Evolutionary conservation across 2,888 invertebrate species (phyloP), one percentile per base, ranked within the genome.

Genomic region (Dermolepida albohirtum): DNA sequence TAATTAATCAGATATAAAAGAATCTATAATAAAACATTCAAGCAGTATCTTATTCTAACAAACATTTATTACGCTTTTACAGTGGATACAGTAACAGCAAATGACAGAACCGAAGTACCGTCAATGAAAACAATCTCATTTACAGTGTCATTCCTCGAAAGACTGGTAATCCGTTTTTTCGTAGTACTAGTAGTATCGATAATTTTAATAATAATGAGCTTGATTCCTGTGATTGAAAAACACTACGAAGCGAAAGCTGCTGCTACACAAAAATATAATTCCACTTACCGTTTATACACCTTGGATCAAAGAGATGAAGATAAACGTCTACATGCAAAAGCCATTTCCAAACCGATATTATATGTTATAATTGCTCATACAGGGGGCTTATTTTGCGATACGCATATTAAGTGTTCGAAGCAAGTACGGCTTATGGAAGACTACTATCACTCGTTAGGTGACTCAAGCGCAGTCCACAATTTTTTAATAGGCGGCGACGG

Each of bases 401-500:
- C 78, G 64, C 76, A 84, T 41, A 75, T 79, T 39, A 79, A 78
- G 27, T 87, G 87, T 73, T 82, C 84, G 16, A 76, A 77, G 40
- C 82, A 82, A 72, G 84, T 87, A 81, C 79, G 81, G 29, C 80
- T 82, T 40, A 82, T 85, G 43, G 86, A 87, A 74, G 80, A 83
- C 66, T 77, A 83, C 10, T 85, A 87, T 54, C 82, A 85, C 66
- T 78, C 79, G 1, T 79, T 79, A 66, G 78, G 78, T 27, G 77
- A 83, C 59, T 81, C 83, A 1, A 87, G 87, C 75, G 85, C 87
- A 64, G 81, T 80, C 7, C 83, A 82, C 72, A 84, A 81, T 72
- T 87, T 86, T 69, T 73, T 87, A 73, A 83, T 89, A 63, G 88
- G 87, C 5, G 85, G 85, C 40, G 88, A 88, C 78, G 88, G 86